Base-by-base conservation (phyloP, 2,113 vertebrate species). In the Paramisgurnus dabryanus region DNA sequence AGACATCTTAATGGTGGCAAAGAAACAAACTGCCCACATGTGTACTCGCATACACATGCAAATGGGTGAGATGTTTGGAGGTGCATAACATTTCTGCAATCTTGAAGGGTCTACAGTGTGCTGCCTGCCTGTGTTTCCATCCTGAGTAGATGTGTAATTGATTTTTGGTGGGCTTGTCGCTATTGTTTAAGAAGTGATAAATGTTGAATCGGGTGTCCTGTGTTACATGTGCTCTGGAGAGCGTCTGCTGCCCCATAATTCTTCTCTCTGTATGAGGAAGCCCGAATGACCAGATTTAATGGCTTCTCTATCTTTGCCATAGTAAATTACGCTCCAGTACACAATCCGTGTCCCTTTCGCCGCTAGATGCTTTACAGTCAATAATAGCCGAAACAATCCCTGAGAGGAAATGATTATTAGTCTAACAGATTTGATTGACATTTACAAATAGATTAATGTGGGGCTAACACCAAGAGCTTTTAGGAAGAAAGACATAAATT, bases 101-200 rank as follows among this genome's bases (percentile, higher is more conserved):
- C 22, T 50, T 55, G 55, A 76, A 81, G 53, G 66, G 71, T 50
- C 39, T 45, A 69, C 53, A 18, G 18, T 65, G 55, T 66, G 55
- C 53, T 10, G 13, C 64, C 50, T 18, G 47, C 53, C 64, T 49
- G 55, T 15, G 64, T 68, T 65, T 81, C 80, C 72, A 76, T 76
- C 34, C 67, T 81, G 80, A 81, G 72, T 68, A 65, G 80, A 57
- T 77, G 61, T 69, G 65, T 81, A 78, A 78, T 81, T 84, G 79
- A 84, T 79, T 84, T 78, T 61, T 74, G 57, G 27, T 64, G n/a
- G 47, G 18, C 57, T 72, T 84, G 75, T 61, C 75, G 80, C 75
- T 75, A 75, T 81, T 78, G 65, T 78, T 81, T 61, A 57, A 78
- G 79, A 80, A 81, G 83, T 84, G 79, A 84, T 81, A 75, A 79